Conservation (phyloP, 2,888 invertebrate species). For the Apodemia mormo region DNA sequence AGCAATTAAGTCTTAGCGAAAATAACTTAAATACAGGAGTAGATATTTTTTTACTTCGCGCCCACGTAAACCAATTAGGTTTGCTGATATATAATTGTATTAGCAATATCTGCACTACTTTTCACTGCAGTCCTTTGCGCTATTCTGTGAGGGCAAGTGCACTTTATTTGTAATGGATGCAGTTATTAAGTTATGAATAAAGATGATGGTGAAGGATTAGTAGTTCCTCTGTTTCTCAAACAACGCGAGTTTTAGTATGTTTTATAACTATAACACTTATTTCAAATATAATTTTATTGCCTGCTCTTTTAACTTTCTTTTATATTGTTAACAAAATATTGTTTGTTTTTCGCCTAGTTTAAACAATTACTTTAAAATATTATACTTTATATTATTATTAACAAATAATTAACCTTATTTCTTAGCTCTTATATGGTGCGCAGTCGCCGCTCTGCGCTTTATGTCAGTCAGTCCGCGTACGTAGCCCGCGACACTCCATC, state of each 20-base stretch:
- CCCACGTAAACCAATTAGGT: conserved; percentile 36
- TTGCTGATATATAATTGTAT: conserved; percentile 55
- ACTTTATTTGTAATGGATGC: background rate
- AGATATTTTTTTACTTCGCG: conserved; percentile 21
- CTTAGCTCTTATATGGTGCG: conserved; percentile 52
- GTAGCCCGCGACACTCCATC: conserved; percentile 60
- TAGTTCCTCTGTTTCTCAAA: conserved; percentile 24
- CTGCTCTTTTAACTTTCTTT: background rate
- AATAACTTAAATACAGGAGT: background rate
- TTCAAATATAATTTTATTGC: background rate
- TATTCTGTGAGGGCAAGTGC: conserved; percentile 36
- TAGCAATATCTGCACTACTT: conserved; percentile 46
- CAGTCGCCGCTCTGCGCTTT: conserved; percentile 47
- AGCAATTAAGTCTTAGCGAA: background rate
- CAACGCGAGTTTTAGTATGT: conserved; percentile 20
- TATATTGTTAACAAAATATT: background rate
- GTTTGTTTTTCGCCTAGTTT: background rate
- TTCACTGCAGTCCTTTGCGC: conserved; percentile 41
- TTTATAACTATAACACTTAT: background rate
- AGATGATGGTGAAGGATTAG: conserved; percentile 26
- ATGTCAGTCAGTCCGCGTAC: conserved; percentile 67
- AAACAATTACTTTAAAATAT: background rate
- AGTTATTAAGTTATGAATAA: conserved; percentile 24
- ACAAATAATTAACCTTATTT: conserved; percentile 46
- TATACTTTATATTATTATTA: background rate